Evolutionary conservation across 2,113 vertebrate species (phyloP).

Genomic region (Sinocyclocheilus maitianheensis): DNA sequence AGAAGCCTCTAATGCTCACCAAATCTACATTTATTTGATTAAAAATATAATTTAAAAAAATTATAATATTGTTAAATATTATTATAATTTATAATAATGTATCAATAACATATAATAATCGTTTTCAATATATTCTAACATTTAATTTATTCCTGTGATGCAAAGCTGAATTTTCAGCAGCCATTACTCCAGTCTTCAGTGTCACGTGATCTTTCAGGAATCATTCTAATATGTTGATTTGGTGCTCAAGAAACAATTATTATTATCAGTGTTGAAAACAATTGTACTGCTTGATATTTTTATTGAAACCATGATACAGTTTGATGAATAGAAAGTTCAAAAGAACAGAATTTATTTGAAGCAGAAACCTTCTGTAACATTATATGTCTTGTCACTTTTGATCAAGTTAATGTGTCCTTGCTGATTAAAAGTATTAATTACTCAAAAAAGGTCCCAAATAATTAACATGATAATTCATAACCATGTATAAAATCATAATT

Average conservation of each 20-base stretch:
- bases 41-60: too few relatives aligned
- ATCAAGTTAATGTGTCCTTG: too few relatives aligned
- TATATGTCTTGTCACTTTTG: too few relatives aligned
- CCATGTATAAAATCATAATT: neutral
- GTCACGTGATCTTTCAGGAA: neutral
- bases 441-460: too few relatives aligned
- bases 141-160: neutral
- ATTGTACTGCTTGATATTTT: neutral
- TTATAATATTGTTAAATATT: neutral
- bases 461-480: neutral
- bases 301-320: neutral
- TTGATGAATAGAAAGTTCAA: neutral
- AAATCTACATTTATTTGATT: too few relatives aligned
- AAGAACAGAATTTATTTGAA: neutral
- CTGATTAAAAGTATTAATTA: too few relatives aligned
- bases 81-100: neutral
- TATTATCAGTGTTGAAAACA: neutral
- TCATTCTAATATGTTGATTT: neutral
- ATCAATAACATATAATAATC: too few relatives aligned
- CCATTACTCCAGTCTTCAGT: neutral
- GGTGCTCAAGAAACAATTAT: neutral
- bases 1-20: too few relatives aligned
- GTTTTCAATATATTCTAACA: neutral
- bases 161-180: too few relatives aligned
- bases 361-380: neutral